These are phyloP conservation scores for Megalops cyprinoides DNA, from an alignment of 2,797 vertebrate species.

Conservation along the genomic window DNA sequence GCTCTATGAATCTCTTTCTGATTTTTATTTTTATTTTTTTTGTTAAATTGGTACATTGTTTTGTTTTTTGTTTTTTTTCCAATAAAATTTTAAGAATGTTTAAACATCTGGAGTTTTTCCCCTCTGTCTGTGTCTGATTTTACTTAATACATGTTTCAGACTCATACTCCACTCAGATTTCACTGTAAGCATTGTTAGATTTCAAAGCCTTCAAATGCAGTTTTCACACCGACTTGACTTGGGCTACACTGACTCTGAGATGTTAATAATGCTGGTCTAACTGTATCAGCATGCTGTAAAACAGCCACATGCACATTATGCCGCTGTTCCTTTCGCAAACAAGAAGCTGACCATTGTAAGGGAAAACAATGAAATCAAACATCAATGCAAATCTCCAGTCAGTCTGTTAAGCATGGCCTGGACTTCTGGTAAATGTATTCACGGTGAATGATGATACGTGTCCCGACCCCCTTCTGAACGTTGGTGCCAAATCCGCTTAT, in stretches of 20 bases:
- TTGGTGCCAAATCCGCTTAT: background rate
- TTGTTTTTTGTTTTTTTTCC: conserved; percentile 75
- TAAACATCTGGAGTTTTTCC: conserved; percentile 31
- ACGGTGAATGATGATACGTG: background rate
- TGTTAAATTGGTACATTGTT: conserved; percentile 75
- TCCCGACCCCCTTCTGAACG: background rate
- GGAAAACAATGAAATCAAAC: background rate
- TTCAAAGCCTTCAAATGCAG: too few relatives aligned
- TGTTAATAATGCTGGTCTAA: background rate
- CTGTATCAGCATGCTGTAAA: conserved; percentile 30
- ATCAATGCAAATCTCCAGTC: background rate
- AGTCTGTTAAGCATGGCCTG: background rate
- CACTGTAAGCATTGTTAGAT: too few relatives aligned
- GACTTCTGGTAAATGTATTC: background rate
- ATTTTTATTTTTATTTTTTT: conserved; percentile 72
- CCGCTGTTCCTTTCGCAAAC: background rate
- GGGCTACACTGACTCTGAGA: background rate
- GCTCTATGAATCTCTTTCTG: conserved; percentile 77
- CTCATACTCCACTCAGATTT: too few relatives aligned
- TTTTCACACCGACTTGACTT: too few relatives aligned
- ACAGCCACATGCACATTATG: background rate
- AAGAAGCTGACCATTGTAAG: background rate
- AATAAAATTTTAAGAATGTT: conserved; percentile 79
- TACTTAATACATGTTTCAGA: too few relatives aligned
- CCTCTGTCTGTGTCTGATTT: background rate